Conservation (phyloP, 2,888 invertebrate species). For the Desoria tigrina region DNA sequence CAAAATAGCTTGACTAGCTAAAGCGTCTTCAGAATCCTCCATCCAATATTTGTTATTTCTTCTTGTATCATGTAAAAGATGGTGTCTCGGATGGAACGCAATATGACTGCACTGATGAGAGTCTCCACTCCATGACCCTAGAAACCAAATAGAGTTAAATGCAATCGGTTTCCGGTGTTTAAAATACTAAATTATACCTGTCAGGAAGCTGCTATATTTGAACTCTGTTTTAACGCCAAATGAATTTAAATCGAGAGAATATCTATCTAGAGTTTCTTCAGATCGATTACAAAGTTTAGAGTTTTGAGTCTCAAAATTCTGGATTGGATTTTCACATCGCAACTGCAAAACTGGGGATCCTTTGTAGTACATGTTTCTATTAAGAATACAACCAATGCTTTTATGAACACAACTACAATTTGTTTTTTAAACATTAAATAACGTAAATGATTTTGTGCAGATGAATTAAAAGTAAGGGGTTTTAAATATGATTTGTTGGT, state of each 20-base stretch:
- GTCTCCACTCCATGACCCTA: slow-evolving; percentile 84
- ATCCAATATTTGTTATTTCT: slow-evolving; percentile 57
- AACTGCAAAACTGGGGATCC: slow-evolving; percentile 71
- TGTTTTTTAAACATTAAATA: slow-evolving; percentile 23
- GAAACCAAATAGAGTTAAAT: slow-evolving; percentile 50
- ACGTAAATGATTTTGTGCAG: too few relatives aligned
- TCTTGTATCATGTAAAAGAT: slow-evolving; percentile 58
- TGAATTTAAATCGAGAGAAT: slow-evolving; percentile 63
- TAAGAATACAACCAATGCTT: slow-evolving; percentile 15
- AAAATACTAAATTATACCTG: slow-evolving; percentile 63
- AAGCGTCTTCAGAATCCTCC: slow-evolving; percentile 65
- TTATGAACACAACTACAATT: too few relatives aligned
- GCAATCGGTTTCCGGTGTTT: not conserved
- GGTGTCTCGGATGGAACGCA: slow-evolving; percentile 70
- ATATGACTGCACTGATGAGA: slow-evolving; percentile 73
- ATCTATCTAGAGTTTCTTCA: slow-evolving; percentile 40
- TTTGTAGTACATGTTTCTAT: slow-evolving; percentile 68
- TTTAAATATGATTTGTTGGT: not conserved
- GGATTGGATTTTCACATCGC: slow-evolving; percentile 69
- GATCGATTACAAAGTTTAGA: slow-evolving; percentile 48
- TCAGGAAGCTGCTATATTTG: slow-evolving; percentile 72
- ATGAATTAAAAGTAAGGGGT: too few relatives aligned
- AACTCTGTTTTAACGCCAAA: slow-evolving; percentile 64
- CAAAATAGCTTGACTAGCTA: slow-evolving; percentile 74
- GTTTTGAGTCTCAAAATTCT: slow-evolving; percentile 60